A percentile compares a stretch with the other conserved stretches of the same genome.
phyloP scores from a whole-genome alignment of 1,140 invertebrate species.

The Heliconius eleuchia region DNA sequence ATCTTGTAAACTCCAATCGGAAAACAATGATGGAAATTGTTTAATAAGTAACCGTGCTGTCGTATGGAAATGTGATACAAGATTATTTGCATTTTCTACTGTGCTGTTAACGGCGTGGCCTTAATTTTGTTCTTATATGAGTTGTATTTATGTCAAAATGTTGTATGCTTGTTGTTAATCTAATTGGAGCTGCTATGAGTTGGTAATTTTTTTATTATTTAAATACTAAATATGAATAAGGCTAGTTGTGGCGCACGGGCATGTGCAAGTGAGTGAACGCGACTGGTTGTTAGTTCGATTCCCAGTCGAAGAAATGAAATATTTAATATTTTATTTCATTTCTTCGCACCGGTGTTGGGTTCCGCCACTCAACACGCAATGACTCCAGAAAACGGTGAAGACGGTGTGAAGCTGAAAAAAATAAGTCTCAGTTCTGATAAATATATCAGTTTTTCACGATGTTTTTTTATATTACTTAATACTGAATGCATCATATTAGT shows the following conservation, averaged over 20 bases:
- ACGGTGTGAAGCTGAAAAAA: too few species aligned
- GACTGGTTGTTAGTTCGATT: too few species aligned
- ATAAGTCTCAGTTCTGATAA: too few species aligned
- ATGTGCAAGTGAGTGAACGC: too few species aligned
- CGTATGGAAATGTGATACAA: slow-evolving; percentile 12
- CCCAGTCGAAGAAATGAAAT: too few species aligned
- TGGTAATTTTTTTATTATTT: not conserved
- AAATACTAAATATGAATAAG: too few species aligned
- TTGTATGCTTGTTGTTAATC: not conserved
- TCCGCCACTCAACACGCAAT: too few species aligned
- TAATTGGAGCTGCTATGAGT: not conserved
- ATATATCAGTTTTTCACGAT: too few species aligned
- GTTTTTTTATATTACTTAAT: not conserved
- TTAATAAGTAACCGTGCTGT: slow-evolving; percentile 10
- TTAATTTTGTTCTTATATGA: slow-evolving; percentile 11
- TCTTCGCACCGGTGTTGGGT: too few species aligned
- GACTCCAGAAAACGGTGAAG: too few species aligned
- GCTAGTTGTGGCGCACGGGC: too few species aligned
- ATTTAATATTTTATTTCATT: too few species aligned
- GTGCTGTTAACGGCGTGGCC: not conserved
- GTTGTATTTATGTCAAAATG: not conserved
- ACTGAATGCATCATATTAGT: not conserved
- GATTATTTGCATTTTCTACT: slow-evolving; percentile 9
- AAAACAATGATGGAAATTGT: slow-evolving; percentile 10
- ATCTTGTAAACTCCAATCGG: slow-evolving; percentile 12